phyloP scores from a whole-genome alignment of 2,797 vertebrate genomes.

The Cuniculus paca region DNA sequence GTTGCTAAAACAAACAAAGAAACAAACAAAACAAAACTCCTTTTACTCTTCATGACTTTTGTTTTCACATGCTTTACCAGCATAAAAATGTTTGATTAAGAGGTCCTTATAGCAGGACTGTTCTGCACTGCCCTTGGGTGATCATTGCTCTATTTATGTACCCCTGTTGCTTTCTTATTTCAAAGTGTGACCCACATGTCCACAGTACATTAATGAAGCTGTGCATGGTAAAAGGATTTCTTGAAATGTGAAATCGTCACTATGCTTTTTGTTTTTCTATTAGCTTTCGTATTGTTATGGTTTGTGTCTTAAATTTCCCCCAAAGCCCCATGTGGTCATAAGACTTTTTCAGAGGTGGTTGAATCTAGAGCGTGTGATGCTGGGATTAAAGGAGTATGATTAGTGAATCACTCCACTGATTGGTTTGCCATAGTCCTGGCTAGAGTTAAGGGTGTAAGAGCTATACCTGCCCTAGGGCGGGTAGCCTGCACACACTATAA shows the following conservation, averaged over 20 bases:
- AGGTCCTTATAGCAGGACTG: not conserved
- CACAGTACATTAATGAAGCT: constrained; percentile 68
- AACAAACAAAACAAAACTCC: not conserved
- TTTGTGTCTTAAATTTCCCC: not conserved
- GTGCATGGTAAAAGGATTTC: constrained; percentile 67
- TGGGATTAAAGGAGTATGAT: not conserved
- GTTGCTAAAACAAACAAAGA: not conserved
- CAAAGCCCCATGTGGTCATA: not conserved
- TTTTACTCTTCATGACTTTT: constrained; percentile 22
- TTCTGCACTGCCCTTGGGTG: not conserved
- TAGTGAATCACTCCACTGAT: not conserved
- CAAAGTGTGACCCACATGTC: constrained; percentile 37
- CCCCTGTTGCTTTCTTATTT: constrained; percentile 58
- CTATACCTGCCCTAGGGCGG: not conserved
- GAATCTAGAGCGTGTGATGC: not conserved
- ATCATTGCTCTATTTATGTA: not conserved
- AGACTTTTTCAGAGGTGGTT: not conserved
- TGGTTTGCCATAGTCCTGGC: not conserved
- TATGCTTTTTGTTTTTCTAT: constrained; percentile 59
- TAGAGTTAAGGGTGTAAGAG: not conserved
- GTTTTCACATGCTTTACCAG: not conserved
- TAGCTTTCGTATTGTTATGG: not conserved
- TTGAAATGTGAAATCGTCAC: constrained; percentile 66
- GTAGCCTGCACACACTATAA: not conserved
- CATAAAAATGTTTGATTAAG: not conserved